phyloP scores from a whole-genome alignment of 2,797 vertebrate species.

The Apogon hyalosoma region DNA sequence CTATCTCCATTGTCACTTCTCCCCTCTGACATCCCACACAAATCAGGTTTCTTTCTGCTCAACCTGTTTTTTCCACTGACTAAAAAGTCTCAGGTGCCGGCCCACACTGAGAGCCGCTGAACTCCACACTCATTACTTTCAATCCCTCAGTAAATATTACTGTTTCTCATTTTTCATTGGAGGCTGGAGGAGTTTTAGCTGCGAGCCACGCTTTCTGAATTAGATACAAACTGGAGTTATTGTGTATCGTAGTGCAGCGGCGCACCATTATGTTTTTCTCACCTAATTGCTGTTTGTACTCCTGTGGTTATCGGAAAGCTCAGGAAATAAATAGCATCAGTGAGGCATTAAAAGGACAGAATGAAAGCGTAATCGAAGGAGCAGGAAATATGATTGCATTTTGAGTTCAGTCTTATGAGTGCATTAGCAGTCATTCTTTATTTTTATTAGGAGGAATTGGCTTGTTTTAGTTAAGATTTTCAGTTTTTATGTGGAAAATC shows the following conservation, averaged over 20 bases:
- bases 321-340: neutral
- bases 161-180: neutral
- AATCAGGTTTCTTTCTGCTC: slow-evolving; percentile 14
- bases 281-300: neutral
- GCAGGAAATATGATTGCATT: neutral
- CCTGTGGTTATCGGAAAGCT: neutral
- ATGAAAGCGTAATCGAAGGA: neutral
- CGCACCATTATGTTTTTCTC: neutral
- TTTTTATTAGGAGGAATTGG: too few relatives aligned
- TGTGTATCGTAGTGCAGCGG: neutral
- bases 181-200: neutral
- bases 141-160: neutral
- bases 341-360: neutral
- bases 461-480: too few relatives aligned
- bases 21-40: slow-evolving; percentile 7
- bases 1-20: slow-evolving; percentile 1
- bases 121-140: neutral
- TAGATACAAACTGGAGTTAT: neutral
- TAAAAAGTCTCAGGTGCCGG: slow-evolving; percentile 1
- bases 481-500: too few relatives aligned
- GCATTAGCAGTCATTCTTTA: too few relatives aligned
- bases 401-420: too few relatives aligned
- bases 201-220: neutral
- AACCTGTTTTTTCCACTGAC: slow-evolving; percentile 10
- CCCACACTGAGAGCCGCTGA: neutral